Conservation (phyloP, 2,797 vertebrate species). For the Selene dorsalis region DNA sequence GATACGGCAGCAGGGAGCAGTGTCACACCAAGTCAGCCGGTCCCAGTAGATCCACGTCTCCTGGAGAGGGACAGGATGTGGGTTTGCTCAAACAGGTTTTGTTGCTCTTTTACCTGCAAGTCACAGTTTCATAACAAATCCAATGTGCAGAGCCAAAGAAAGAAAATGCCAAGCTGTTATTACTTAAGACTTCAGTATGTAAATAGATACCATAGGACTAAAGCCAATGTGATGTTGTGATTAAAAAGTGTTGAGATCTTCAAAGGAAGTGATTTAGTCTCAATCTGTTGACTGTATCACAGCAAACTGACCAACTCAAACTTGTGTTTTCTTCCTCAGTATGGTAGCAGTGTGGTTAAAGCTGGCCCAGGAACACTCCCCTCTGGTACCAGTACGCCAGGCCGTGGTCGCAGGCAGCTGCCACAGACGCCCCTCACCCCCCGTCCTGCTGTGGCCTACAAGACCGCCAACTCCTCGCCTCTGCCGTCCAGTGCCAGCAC, state of each 20-base stretch:
- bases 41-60: slow-evolving; percentile 91
- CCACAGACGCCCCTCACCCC: slow-evolving; percentile 97
- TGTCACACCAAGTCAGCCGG: slow-evolving; percentile 87
- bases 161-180: background rate
- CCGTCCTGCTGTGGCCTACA: slow-evolving; percentile 94
- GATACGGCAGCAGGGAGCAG: slow-evolving; percentile 91
- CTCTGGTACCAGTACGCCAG: slow-evolving; percentile 90
- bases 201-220: no score
- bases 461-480: slow-evolving; percentile 93
- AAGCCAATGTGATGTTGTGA: background rate
- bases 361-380: slow-evolving; percentile 86
- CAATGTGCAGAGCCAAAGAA: background rate
- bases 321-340: slow-evolving; percentile 62
- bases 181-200: background rate
- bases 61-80: slow-evolving; percentile 86
- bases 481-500: slow-evolving; percentile 81
- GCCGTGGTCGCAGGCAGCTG: slow-evolving; percentile 93
- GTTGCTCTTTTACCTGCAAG: background rate
- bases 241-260: background rate
- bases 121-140: background rate
- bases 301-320: background rate
- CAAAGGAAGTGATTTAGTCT: background rate
- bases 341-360: slow-evolving; percentile 87
- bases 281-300: background rate
- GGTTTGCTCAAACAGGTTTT: slow-evolving; percentile 86